phyloP scores from a whole-genome alignment of 2,797 vertebrate genomes.

The Varecia variegata region DNA sequence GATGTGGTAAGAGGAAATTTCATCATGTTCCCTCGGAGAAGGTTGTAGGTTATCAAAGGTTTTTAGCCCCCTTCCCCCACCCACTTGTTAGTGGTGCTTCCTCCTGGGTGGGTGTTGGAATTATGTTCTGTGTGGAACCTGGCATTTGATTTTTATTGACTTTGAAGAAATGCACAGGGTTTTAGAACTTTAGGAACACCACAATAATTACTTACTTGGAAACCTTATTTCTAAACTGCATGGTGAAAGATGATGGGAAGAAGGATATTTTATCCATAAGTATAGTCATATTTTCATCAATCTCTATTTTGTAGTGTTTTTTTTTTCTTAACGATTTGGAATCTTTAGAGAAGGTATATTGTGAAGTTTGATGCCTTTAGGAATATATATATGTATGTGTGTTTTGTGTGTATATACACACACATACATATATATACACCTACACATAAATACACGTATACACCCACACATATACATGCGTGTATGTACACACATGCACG shows the following conservation, averaged over 20 bases:
- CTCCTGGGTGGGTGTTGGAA: not conserved
- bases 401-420: fast-evolving
- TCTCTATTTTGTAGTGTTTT: slow-evolving; percentile 34
- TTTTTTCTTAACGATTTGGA: slow-evolving; percentile 29
- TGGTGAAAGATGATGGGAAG: not conserved
- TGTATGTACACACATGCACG: fast-evolving
- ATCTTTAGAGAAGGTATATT: not conserved
- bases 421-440: fast-evolving
- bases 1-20: not conserved
- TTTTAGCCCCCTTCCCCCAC: fast-evolving
- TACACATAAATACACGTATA: too few relatives aligned
- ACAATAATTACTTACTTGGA: slow-evolving; percentile 21
- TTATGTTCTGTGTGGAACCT: not conserved
- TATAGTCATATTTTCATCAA: not conserved
- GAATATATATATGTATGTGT: not conserved
- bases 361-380: not conserved
- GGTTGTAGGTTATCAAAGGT: not conserved
- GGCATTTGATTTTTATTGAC: not conserved
- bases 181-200: slow-evolving; percentile 57
- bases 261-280: not conserved
- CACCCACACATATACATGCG: fast-evolving
- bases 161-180: not conserved
- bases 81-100: fast-evolving
- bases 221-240: slow-evolving; percentile 12
- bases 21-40: not conserved